Conservation (phyloP, 1,140 invertebrate genomes). For the Procambarus clarkii region DNA sequence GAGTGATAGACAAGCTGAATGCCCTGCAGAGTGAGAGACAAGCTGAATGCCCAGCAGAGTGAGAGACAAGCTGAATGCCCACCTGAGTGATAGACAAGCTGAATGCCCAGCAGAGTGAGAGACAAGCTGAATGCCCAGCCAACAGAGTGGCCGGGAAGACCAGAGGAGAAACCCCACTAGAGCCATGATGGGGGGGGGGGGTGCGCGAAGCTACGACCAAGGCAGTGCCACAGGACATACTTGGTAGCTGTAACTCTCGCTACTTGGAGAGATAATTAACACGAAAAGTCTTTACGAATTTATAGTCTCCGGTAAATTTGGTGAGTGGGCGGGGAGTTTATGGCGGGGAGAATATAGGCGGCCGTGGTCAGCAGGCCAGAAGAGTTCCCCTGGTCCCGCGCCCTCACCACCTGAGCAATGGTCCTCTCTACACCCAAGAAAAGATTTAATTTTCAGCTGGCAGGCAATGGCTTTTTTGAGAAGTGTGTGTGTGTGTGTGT, state of each 20-base stretch:
- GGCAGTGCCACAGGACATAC: no score
- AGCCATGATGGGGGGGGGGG: no score
- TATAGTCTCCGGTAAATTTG: slow-evolving; percentile 39
- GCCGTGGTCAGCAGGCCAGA: neutral
- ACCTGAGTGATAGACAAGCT: no score
- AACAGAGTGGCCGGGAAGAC: no score
- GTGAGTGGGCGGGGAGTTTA: slow-evolving; percentile 13
- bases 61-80: no score
- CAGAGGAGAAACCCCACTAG: no score
- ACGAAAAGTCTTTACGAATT: slow-evolving; percentile 44
- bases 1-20: no score
- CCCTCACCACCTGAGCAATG: neutral
- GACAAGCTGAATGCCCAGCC: no score
- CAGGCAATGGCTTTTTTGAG: neutral
- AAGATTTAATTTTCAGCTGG: neutral
- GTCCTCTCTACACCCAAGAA: neutral
- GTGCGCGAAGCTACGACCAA: no score
- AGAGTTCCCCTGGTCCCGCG: neutral
- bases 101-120: no score
- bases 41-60: no score
- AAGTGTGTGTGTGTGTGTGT: neutral
- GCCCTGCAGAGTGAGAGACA: no score
- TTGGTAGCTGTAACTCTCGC: neutral
- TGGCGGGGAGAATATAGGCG: neutral
- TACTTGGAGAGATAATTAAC: slow-evolving; percentile 24